Percentiles rank a stretch among this genome's conserved stretches.
These are phyloP conservation scores for Pelecanus crispus DNA, from an alignment of 2,113 vertebrate species.

Conservation along the genomic window DNA sequence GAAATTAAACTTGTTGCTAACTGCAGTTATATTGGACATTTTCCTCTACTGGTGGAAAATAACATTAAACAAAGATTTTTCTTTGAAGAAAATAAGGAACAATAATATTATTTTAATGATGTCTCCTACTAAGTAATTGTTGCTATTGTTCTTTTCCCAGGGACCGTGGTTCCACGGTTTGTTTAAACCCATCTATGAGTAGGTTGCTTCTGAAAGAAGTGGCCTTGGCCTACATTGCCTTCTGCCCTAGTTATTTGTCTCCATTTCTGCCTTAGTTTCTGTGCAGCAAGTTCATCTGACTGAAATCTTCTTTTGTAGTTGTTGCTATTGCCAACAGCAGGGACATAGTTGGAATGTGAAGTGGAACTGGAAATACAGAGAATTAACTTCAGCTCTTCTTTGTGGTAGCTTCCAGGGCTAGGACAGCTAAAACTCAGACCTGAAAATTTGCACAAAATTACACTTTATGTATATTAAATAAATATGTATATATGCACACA, in stretches of 20 bases:
- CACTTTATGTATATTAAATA: not conserved
- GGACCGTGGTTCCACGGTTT: not conserved
- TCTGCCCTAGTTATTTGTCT: not conserved
- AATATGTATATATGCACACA: not conserved
- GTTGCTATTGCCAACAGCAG: not conserved
- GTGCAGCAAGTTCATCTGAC: not conserved
- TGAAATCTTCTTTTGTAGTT: not conserved
- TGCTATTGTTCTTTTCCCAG: not conserved
- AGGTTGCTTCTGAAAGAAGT: not conserved
- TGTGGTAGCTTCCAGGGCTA: not conserved
- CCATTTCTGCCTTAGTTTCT: not conserved
- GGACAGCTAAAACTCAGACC: not conserved
- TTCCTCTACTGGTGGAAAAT: slow-evolving; percentile 17
- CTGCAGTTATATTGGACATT: slow-evolving; percentile 12
- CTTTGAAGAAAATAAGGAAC: not conserved
- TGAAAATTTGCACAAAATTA: not conserved
- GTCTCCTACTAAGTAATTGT: not conserved
- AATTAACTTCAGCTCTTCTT: not conserved
- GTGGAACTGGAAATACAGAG: not conserved
- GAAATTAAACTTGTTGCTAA: slow-evolving; percentile 28
- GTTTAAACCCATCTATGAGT: not conserved
- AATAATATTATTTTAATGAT: slow-evolving; percentile 6
- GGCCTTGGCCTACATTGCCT: not conserved
- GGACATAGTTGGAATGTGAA: not conserved
- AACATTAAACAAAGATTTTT: not conserved